phyloP scores from a whole-genome alignment of 2,888 invertebrate genomes.

The Nycteola revayana region DNA sequence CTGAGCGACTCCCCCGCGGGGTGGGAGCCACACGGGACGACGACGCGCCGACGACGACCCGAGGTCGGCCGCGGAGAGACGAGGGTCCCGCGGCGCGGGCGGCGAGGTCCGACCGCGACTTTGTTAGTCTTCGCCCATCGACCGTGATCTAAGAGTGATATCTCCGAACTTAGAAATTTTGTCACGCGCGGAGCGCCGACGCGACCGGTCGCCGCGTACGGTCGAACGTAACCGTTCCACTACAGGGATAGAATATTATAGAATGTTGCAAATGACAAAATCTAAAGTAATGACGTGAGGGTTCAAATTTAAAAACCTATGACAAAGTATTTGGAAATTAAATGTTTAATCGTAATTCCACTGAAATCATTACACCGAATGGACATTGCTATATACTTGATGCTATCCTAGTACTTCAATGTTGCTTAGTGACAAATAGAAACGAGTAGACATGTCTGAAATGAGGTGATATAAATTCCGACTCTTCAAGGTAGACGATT shows the following conservation, averaged over 20 bases:
- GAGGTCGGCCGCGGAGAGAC: constrained; percentile 27
- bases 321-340: constrained; percentile 18
- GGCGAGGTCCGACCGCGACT: constrained; percentile 46
- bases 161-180: constrained; percentile 43
- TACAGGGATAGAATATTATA: constrained; percentile 58
- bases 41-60: constrained; percentile 36
- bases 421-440: constrained; percentile 29
- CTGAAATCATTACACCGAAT: constrained; percentile 25
- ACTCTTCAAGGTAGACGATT: constrained; percentile 13
- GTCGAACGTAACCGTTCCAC: constrained; percentile 43
- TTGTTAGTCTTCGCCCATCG: constrained; percentile 43
- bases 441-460: constrained; percentile 26
- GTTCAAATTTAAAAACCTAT: constrained; percentile 16
- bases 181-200: constrained; percentile 48
- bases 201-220: constrained; percentile 41
- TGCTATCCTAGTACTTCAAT: constrained; percentile 29
- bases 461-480: constrained; percentile 6
- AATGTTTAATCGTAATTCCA: constrained; percentile 21
- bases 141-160: constrained; percentile 38
- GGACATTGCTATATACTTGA: constrained; percentile 27
- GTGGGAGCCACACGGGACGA: constrained; percentile 42
- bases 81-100: constrained; percentile 30
- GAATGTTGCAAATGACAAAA: constrained; percentile 34
- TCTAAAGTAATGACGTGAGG: constrained; percentile 18
- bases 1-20: constrained; percentile 85